phyloP scores from a whole-genome alignment of 2,797 vertebrate genomes.

The Lithobates pipiens region DNA sequence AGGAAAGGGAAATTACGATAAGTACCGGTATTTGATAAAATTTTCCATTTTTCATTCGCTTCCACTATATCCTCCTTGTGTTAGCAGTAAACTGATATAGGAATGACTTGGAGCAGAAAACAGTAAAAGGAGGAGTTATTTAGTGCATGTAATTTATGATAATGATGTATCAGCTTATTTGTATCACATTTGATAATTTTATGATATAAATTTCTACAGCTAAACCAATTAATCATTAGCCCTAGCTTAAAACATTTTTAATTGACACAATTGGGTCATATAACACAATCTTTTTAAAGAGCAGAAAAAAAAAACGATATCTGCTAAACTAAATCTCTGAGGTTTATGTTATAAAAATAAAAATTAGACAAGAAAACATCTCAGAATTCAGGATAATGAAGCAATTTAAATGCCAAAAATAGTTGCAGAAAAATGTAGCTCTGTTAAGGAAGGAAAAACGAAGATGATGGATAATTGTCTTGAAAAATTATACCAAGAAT shows the following conservation, averaged over 20 bases:
- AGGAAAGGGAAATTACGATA: too few species aligned
- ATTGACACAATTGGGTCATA: background rate
- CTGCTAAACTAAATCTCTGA: background rate
- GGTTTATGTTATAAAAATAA: background rate
- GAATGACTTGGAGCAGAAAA: too few species aligned
- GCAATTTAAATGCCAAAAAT: background rate
- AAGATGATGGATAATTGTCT: conserved; percentile 33
- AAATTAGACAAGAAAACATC: background rate
- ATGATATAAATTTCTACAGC: too few species aligned
- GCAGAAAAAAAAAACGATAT: background rate
- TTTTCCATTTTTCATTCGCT: too few species aligned
- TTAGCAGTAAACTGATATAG: too few species aligned
- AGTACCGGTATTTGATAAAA: too few species aligned
- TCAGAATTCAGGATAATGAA: background rate
- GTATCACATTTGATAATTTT: too few species aligned
- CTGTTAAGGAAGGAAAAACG: conserved; percentile 2
- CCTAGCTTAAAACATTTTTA: background rate
- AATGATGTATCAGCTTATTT: too few species aligned
- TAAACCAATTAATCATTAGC: background rate
- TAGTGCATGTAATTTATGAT: too few species aligned
- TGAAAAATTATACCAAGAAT: conserved; percentile 6
- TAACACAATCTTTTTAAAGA: background rate
- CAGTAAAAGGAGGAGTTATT: too few species aligned
- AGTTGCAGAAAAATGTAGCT: conserved; percentile 5
- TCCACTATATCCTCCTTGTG: too few species aligned